phyloP scores from a whole-genome alignment of 2,113 vertebrate species.

The Hippocampus guttulatus region DNA sequence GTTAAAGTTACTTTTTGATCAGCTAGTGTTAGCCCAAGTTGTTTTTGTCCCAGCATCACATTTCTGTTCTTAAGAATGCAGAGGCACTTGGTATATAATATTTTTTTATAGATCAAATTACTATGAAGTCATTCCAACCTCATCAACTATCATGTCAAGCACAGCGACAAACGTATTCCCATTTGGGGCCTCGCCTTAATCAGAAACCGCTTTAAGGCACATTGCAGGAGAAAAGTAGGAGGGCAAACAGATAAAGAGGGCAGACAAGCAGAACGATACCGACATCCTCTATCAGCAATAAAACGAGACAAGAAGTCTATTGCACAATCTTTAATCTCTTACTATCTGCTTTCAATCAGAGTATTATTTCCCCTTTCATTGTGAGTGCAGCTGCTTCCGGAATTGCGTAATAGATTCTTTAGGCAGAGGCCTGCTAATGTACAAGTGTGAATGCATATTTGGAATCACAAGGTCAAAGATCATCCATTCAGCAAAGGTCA shows the following conservation, averaged over 20 bases:
- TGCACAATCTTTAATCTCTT: conserved; percentile 11
- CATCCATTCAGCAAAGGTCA: conserved; percentile 43
- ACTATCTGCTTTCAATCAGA: conserved; percentile 16
- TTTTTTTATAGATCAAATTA: neutral
- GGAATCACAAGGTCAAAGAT: conserved; percentile 37
- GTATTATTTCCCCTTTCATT: conserved; percentile 14
- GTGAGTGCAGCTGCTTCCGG: conserved; percentile 38
- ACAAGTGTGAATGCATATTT: conserved; percentile 9
- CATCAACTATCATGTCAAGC: neutral
- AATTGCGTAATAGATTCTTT: conserved; percentile 18
- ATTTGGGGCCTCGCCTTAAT: conserved; percentile 47
- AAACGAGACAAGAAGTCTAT: conserved; percentile 47
- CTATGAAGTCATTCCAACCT: neutral
- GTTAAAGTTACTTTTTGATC: no score
- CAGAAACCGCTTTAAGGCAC: conserved; percentile 49
- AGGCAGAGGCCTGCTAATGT: conserved; percentile 13
- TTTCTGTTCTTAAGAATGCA: no score
- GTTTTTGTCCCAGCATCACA: no score
- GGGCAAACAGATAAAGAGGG: conserved; percentile 7
- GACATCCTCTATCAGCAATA: conserved; percentile 42
- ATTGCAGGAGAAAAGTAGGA: conserved; percentile 9
- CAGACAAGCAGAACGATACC: conserved; percentile 24
- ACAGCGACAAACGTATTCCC: conserved; percentile 11
- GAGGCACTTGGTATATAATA: no score
- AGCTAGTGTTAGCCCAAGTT: no score